Evolutionary conservation across 2,888 invertebrate genomes (phyloP), one percentile per base, ranked within the genome.

Genomic region (Gymnosoma rotundatum): DNA sequence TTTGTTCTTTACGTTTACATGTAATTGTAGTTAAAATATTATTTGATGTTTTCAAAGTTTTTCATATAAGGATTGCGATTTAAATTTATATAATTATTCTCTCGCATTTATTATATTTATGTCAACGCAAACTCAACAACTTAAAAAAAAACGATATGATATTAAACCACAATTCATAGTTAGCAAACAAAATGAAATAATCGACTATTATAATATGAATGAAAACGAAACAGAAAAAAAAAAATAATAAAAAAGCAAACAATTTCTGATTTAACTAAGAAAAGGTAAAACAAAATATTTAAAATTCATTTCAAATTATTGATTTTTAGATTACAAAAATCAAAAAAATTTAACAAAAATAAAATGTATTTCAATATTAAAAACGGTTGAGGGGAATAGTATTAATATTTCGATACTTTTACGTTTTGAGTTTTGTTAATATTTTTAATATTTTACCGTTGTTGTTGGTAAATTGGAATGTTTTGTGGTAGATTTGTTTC

Each of bases 401-500:
- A 63, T 64, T 70, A 16, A 50, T 48, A 21, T 63, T 58, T 64
- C 20, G 20, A 45, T 58, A 48, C 25, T 61, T 66, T 38, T 21
- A 10, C 8, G 20, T 58, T 56, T 70, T 54, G 10, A 7, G 20
- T 18, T 38, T 9, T 45, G 42, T 38, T 7, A 21, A 45, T 64
- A 1, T 36, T 50, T 58, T 20, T 58, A 52, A 52, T 78, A 8
- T 90, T 89, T 92, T 92, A 92, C 91, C 92, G 92, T 88, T 92
- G 92, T 87, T 92, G 92, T 87, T 92, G 92, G 87, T 91, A 92
- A 83, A 92, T 90, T 87, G 92, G 92, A 92, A 92, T 92, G 90
- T 92, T 92, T 83, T 90, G 89, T 85, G 90, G 89, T 87, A 90
- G 89, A 74, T 89, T 91, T 76, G 91, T 89, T 79, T 88, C 87